These are phyloP conservation scores for Drosophila pseudotalamancana DNA, from an alignment of 2,888 invertebrate genomes.

Conservation along the genomic window DNA sequence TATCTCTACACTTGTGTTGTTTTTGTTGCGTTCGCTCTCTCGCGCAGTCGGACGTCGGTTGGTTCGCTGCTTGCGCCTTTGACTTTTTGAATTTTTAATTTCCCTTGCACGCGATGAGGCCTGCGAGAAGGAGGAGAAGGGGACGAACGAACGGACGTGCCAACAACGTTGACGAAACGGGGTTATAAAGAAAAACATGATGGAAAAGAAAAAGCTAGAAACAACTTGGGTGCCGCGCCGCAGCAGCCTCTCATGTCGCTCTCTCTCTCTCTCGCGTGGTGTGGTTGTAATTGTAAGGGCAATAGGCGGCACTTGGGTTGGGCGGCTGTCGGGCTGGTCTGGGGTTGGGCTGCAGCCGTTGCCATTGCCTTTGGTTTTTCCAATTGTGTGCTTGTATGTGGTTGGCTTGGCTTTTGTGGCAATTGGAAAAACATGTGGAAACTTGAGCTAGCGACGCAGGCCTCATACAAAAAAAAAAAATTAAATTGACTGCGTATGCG, in stretches of 20 bases:
- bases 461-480: slow-evolving; percentile 40
- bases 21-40: slow-evolving; percentile 24
- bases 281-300: slow-evolving; percentile 66
- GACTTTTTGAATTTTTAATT: slow-evolving; percentile 79
- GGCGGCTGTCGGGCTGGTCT: slow-evolving; percentile 51
- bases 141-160: slow-evolving; percentile 52
- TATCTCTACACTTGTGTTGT: slow-evolving; percentile 39
- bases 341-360: slow-evolving; percentile 42
- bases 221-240: slow-evolving; percentile 65
- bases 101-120: slow-evolving; percentile 69
- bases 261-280: slow-evolving; percentile 9
- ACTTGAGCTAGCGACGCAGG: slow-evolving; percentile 72
- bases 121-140: slow-evolving; percentile 9
- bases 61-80: slow-evolving; percentile 72
- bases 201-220: slow-evolving; percentile 75
- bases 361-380: slow-evolving; percentile 62
- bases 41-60: slow-evolving; percentile 33
- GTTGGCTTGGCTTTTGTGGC: slow-evolving; percentile 51
- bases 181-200: slow-evolving; percentile 78
- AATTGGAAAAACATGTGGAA: slow-evolving; percentile 76
- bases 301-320: slow-evolving; percentile 73
- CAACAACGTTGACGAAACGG: slow-evolving; percentile 73
- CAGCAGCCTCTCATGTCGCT: slow-evolving; percentile 48
- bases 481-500: slow-evolving; percentile 36
- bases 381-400: slow-evolving; percentile 22